These are phyloP conservation scores for Subacronicta megacephala DNA, from an alignment of 2,888 invertebrate species.

Conservation along the genomic window DNA sequence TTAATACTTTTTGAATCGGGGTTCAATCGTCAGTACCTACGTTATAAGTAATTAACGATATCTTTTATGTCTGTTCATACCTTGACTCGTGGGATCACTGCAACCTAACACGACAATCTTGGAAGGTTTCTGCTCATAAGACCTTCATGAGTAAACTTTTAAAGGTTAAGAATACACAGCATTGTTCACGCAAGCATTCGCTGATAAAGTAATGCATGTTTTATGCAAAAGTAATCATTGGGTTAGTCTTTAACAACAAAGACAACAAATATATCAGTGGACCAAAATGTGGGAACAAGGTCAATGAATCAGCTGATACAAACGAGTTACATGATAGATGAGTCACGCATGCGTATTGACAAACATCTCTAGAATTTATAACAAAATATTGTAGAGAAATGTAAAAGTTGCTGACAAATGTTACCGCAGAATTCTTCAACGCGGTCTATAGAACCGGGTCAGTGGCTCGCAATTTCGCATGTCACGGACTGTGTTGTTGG, in stretches of 20 bases:
- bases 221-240: neutral
- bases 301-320: conserved; percentile 54
- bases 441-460: conserved; percentile 64
- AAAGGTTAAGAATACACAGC: conserved; percentile 39
- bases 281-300: conserved; percentile 55
- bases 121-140: conserved; percentile 41
- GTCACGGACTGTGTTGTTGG: conserved; percentile 61
- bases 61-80: conserved; percentile 4
- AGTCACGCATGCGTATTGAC: conserved; percentile 53
- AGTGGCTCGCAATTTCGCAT: conserved; percentile 63
- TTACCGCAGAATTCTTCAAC: conserved; percentile 48
- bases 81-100: conserved; percentile 28
- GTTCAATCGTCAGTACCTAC: too few relatives aligned
- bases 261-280: conserved; percentile 21
- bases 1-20: too few relatives aligned
- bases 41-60: too few relatives aligned
- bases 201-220: neutral
- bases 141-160: conserved; percentile 19
- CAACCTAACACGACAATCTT: conserved; percentile 45
- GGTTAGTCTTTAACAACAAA: conserved; percentile 1
- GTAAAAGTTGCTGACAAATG: conserved; percentile 41
- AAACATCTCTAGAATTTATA: conserved; percentile 30
- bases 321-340: conserved; percentile 21
- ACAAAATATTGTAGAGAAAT: conserved; percentile 38
- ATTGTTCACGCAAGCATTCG: conserved; percentile 22